phyloP scores from a whole-genome alignment of 2,113 vertebrate genomes.

The Platysteira castanea region DNA sequence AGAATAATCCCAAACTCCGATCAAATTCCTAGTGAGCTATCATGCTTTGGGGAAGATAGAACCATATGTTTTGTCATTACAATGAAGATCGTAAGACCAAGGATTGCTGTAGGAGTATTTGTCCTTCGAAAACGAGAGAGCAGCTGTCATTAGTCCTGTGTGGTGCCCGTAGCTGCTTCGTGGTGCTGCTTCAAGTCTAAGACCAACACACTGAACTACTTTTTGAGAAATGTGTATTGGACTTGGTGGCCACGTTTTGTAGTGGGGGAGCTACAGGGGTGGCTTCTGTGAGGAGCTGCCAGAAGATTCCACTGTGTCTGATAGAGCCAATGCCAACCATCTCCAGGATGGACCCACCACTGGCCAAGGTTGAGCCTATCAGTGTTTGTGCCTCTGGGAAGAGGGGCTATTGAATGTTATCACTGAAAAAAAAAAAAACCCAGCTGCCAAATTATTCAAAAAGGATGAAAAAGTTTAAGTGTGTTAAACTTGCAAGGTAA shows the following conservation, averaged over 20 bases:
- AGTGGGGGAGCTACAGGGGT: fast-evolving
- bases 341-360: background rate
- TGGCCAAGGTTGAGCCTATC: background rate
- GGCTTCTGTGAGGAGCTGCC: background rate
- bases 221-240: background rate
- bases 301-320: background rate
- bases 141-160: background rate
- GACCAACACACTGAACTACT: background rate
- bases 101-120: background rate
- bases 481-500: background rate
- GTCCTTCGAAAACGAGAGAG: background rate
- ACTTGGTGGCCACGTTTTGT: background rate
- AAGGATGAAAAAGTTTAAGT: background rate
- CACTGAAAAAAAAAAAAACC: background rate
- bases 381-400: background rate
- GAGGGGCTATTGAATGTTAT: background rate
- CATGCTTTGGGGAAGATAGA: background rate
- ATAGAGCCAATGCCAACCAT: background rate
- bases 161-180: background rate
- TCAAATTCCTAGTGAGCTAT: background rate
- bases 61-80: background rate
- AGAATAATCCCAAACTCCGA: background rate
- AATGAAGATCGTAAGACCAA: background rate
- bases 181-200: background rate
- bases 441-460: background rate